Percentiles rank a stretch among this genome's conserved stretches.
Evolutionary conservation across 2,888 invertebrate species (phyloP).

Genomic region (Andrena haemorrhoa): DNA sequence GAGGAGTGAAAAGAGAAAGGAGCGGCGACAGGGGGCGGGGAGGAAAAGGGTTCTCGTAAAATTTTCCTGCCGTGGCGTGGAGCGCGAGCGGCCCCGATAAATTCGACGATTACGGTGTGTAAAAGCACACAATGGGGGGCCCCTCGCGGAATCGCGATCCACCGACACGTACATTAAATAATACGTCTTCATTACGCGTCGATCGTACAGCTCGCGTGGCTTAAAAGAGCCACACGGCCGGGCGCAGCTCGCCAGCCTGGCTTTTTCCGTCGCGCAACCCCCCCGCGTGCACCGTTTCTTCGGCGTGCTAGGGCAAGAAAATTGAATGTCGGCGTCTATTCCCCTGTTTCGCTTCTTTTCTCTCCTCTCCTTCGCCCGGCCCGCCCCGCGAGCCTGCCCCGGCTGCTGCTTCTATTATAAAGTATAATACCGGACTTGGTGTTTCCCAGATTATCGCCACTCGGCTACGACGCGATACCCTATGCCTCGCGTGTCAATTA

Average conservation of each 20-base stretch:
- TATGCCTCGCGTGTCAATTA: constrained; percentile 82
- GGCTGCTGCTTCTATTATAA: constrained; percentile 75
- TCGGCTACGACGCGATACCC: constrained; percentile 76
- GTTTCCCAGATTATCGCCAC: constrained; percentile 79
- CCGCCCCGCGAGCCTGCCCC: constrained; percentile 4
- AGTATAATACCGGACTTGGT: constrained; percentile 80
- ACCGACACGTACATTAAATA: constrained; percentile 64
- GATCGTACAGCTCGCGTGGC: constrained; percentile 72
- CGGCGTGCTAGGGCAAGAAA: constrained; percentile 50
- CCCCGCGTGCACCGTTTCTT: constrained; percentile 34
- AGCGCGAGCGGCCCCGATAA: constrained; percentile 26
- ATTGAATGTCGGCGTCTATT: constrained; percentile 75
- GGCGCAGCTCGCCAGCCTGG: constrained; percentile 56
- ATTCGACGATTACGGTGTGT: constrained; percentile 39
- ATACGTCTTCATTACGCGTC: constrained; percentile 75
- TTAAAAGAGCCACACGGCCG: constrained; percentile 64
- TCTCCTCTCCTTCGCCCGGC: background rate
- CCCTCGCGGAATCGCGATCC: constrained; percentile 16
- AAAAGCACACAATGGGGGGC: constrained; percentile 33
- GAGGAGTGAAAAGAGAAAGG: background rate
- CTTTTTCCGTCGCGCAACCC: constrained; percentile 60
- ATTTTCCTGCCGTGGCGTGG: background rate
- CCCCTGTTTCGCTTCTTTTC: constrained; percentile 43
- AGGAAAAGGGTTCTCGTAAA: constrained; percentile 6
- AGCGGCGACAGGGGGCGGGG: background rate